phyloP scores from a whole-genome alignment of 2,888 invertebrate species.

The Agonopterix heracliana region DNA sequence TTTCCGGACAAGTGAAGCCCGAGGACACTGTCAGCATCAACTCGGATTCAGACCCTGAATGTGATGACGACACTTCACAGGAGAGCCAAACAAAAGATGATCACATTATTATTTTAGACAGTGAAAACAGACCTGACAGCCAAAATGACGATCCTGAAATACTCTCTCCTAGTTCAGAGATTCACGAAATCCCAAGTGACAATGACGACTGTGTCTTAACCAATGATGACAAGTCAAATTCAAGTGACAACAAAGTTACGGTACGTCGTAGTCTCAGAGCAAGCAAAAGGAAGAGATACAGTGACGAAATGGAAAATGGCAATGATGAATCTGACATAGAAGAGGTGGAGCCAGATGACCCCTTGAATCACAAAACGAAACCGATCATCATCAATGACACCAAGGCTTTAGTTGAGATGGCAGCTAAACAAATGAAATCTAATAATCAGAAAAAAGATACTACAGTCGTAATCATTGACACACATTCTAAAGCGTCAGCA shows the following conservation, averaged over 20 bases:
- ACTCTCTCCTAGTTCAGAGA: conserved; percentile 39
- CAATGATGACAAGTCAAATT: conserved; percentile 31
- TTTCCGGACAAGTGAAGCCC: conserved; percentile 30
- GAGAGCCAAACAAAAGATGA: conserved; percentile 27
- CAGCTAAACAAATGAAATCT: conserved; percentile 67
- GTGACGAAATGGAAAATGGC: conserved; percentile 68
- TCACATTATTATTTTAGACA: conserved; percentile 40
- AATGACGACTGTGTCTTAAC: conserved; percentile 61
- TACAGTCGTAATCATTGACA: conserved; percentile 86
- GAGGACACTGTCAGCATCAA: conserved; percentile 58
- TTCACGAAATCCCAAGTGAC: conserved; percentile 59
- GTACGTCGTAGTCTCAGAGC: conserved; percentile 53
- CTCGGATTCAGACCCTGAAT: conserved; percentile 49
- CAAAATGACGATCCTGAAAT: conserved; percentile 36
- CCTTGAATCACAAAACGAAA: conserved; percentile 49
- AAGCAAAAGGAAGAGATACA: conserved; percentile 73
- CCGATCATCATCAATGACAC: conserved; percentile 83
- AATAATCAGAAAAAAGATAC: conserved; percentile 79
- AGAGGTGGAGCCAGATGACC: conserved; percentile 78
- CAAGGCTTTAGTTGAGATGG: conserved; percentile 81
- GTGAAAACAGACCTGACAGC: conserved; percentile 28
- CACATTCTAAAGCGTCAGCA: conserved; percentile 80
- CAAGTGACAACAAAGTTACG: conserved; percentile 25
- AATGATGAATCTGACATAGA: conserved; percentile 79
- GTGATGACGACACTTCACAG: conserved; percentile 37